Conservation (phyloP, 2,888 invertebrate species). For the Stomorhina lunata region DNA sequence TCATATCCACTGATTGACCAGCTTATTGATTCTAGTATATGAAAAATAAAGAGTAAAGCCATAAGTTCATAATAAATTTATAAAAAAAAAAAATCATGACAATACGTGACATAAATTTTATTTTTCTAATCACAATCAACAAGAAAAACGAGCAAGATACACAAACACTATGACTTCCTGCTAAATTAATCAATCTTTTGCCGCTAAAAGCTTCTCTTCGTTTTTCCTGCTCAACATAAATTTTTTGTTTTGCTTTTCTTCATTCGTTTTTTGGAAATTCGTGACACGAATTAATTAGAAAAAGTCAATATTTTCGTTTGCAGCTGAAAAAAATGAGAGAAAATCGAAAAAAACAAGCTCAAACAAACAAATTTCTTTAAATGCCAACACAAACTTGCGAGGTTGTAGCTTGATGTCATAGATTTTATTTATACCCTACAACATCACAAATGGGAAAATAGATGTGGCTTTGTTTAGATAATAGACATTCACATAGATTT, state of each 20-base stretch:
- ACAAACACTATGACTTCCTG: background rate
- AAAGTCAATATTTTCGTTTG: background rate
- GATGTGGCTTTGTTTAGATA: too few relatives aligned
- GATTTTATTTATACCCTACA: too few relatives aligned
- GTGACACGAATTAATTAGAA: conserved; percentile 29
- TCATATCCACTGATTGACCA: background rate
- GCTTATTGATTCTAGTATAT: background rate
- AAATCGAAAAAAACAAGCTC: background rate
- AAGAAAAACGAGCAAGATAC: background rate
- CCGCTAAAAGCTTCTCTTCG: background rate
- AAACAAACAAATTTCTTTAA: background rate
- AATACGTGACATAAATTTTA: conserved; percentile 11
- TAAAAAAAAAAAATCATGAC: background rate
- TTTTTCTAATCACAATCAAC: conserved; percentile 1
- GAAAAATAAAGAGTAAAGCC: background rate
- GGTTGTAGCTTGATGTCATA: too few relatives aligned
- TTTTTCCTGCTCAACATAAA: background rate
- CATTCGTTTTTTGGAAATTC: background rate
- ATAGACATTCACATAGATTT: too few relatives aligned
- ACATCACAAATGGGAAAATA: too few relatives aligned
- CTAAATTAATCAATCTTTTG: conserved; percentile 7
- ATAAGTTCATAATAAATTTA: conserved; percentile 4
- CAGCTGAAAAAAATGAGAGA: background rate
- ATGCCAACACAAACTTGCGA: background rate
- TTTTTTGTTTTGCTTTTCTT: background rate